These are phyloP conservation scores for Drosophila heteroneura DNA, from an alignment of 2,888 invertebrate species.

Conservation along the genomic window DNA sequence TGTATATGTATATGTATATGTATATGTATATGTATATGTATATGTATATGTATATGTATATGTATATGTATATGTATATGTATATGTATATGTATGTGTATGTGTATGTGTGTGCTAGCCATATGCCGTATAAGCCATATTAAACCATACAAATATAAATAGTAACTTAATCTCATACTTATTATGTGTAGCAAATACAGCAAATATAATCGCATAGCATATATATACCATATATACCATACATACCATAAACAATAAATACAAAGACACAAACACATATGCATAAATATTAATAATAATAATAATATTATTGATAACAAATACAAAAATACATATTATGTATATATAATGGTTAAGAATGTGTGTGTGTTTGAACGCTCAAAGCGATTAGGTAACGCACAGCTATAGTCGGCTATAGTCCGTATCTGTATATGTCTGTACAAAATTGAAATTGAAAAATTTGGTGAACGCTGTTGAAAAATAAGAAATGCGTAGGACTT, in stretches of 20 bases:
- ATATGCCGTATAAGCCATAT: constrained; percentile 33
- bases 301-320: constrained; percentile 2
- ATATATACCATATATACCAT: constrained; percentile 5
- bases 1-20: no score
- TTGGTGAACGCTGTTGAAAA: constrained; percentile 13
- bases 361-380: constrained; percentile 62
- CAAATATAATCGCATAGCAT: constrained; percentile 53
- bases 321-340: constrained; percentile 39
- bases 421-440: constrained; percentile 37
- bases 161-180: constrained; percentile 36
- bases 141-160: constrained; percentile 28
- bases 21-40: not conserved
- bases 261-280: constrained; percentile 22
- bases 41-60: no score
- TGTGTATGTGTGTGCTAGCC: not conserved
- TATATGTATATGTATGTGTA: not conserved
- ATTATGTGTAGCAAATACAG: constrained; percentile 23
- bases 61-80: no score
- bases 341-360: constrained; percentile 34
- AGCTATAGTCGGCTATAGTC: constrained; percentile 26
- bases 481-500: constrained; percentile 8
- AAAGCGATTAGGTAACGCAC: constrained; percentile 57
- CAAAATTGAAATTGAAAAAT: constrained; percentile 22
- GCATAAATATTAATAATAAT: constrained; percentile 9
- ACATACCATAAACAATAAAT: constrained; percentile 26